Evolutionary conservation across 2,113 vertebrate species (phyloP).

Genomic region (Corythoichthys intestinalis): DNA sequence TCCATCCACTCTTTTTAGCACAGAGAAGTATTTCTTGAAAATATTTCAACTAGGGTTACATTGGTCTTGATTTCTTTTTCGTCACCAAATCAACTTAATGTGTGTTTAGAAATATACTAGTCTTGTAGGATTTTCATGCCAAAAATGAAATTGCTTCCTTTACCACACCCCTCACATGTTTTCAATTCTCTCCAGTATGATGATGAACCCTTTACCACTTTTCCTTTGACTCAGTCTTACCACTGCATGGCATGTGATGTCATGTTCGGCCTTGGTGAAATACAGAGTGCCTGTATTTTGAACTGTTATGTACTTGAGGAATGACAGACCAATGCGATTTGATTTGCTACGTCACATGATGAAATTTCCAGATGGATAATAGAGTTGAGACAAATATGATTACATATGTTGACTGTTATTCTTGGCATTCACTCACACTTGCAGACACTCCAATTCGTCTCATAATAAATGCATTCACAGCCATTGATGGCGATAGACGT

Average conservation of each 20-base stretch:
- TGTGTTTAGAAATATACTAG: not conserved
- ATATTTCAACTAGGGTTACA: slow-evolving; percentile 1
- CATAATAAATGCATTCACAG: too few species aligned
- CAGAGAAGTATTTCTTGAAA: slow-evolving; percentile 14
- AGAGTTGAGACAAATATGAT: not conserved
- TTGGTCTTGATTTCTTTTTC: not conserved
- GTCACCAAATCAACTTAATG: not conserved
- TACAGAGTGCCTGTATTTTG: not conserved
- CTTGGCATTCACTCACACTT: not conserved
- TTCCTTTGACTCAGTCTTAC: not conserved
- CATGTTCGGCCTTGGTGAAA: not conserved
- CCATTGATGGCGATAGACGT: too few species aligned
- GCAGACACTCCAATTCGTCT: not conserved
- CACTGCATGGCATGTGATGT: not conserved
- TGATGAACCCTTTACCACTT: slow-evolving; percentile 16
- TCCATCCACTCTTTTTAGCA: slow-evolving; percentile 34
- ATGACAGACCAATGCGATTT: not conserved
- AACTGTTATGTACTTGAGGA: not conserved
- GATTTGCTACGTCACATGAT: not conserved
- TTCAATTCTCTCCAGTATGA: slow-evolving; percentile 23
- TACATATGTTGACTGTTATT: not conserved
- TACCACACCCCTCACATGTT: slow-evolving; percentile 40
- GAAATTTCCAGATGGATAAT: not conserved
- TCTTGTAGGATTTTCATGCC: slow-evolving; percentile 30
- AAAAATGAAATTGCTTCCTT: slow-evolving; percentile 18